phyloP scores from a whole-genome alignment of 2,797 vertebrate genomes.

The Microctenopoma steveboyesi region DNA sequence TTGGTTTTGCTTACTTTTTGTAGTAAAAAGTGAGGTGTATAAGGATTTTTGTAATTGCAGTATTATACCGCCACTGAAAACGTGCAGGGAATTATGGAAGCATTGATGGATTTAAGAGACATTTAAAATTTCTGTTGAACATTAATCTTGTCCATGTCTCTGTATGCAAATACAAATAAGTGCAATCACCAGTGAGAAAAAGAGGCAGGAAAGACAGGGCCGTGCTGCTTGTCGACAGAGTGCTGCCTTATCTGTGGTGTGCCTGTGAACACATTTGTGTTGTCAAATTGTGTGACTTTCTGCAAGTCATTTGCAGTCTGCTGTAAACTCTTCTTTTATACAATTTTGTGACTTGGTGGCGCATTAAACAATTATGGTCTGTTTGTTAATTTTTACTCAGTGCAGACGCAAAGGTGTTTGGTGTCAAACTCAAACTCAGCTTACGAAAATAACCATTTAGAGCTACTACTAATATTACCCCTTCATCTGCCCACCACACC shows the following conservation, averaged over 20 bases:
- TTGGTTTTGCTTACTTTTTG: slow-evolving; percentile 36
- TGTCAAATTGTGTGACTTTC: slow-evolving; percentile 46
- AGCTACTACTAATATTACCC: neutral
- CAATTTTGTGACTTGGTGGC: neutral
- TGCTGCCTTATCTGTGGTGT: slow-evolving; percentile 58
- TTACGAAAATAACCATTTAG: neutral
- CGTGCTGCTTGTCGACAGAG: slow-evolving; percentile 23
- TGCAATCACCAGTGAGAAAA: slow-evolving; percentile 32
- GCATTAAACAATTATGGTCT: neutral
- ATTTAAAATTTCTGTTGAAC: too few relatives aligned
- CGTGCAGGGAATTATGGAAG: neutral
- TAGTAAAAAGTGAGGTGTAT: neutral
- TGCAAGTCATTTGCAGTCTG: slow-evolving; percentile 51
- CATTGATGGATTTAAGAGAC: neutral
- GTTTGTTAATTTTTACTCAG: neutral
- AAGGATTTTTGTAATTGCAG: too few relatives aligned
- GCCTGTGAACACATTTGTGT: slow-evolving; percentile 46
- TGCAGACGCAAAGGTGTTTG: accelerated
- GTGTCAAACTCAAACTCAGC: neutral
- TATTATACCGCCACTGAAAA: neutral
- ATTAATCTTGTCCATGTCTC: neutral
- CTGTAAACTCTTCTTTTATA: slow-evolving; percentile 18
- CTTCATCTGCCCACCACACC: slow-evolving; percentile 13
- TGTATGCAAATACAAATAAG: slow-evolving; percentile 29
- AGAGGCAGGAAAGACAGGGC: slow-evolving; percentile 42